phyloP scores from a whole-genome alignment of 2,888 invertebrate genomes.

The Patella ulyssiponensis region DNA sequence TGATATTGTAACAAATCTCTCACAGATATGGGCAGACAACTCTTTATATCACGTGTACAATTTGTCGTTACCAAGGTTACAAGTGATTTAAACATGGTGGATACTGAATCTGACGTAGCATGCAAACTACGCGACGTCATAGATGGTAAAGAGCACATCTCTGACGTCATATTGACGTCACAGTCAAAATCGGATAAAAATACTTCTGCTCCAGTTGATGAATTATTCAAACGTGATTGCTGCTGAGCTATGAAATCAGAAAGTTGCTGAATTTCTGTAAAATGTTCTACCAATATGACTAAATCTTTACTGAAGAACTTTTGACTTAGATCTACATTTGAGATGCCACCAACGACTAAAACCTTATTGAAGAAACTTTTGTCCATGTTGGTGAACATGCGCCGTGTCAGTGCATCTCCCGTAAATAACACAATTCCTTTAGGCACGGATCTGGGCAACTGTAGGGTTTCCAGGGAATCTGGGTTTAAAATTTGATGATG shows the following conservation, averaged over 20 bases:
- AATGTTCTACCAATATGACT: background rate
- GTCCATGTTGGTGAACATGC: background rate
- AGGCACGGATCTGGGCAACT: background rate
- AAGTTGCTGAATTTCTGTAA: background rate
- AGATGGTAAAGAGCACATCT: background rate
- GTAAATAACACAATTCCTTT: conserved; percentile 19
- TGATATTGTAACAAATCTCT: background rate
- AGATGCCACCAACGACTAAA: background rate
- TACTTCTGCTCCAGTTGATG: too few relatives aligned
- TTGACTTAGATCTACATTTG: background rate
- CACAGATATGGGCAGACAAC: background rate
- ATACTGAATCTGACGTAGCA: background rate
- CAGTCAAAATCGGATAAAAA: too few relatives aligned
- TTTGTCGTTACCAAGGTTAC: background rate
- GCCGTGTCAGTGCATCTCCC: conserved; percentile 6
- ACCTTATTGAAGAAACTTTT: background rate
- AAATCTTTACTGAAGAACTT: background rate
- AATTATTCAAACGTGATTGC: too few relatives aligned
- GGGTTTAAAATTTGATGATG: background rate
- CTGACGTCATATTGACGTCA: too few relatives aligned
- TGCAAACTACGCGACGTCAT: background rate
- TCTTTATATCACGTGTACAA: background rate
- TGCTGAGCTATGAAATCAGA: background rate
- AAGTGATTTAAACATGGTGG: background rate
- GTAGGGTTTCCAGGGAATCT: background rate